A percentile compares a stretch with the other conserved stretches of the same genome.
phyloP scores from a whole-genome alignment of 2,888 invertebrate genomes.

The Acrobasis repandana region DNA sequence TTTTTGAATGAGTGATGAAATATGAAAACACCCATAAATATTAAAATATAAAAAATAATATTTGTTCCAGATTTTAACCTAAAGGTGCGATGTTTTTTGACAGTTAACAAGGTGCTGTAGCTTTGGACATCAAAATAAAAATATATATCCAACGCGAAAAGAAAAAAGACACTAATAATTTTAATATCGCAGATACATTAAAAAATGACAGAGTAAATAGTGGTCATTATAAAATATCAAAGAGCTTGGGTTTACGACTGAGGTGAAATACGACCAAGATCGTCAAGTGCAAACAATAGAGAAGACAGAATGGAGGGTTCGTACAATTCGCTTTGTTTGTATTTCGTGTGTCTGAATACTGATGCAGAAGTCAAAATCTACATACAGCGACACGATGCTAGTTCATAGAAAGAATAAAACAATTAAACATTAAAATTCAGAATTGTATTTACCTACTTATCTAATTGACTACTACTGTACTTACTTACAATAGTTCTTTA shows the following conservation, averaged over 20 bases:
- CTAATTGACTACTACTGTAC: no score
- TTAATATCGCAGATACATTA: constrained; percentile 28
- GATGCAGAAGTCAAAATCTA: no score
- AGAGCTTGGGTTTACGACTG: constrained; percentile 32
- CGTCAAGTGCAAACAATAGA: background rate
- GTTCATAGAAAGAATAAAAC: no score
- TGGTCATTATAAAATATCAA: constrained; percentile 37
- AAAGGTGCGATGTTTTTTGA: background rate
- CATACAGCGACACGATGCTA: no score
- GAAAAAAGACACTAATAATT: constrained; percentile 21
- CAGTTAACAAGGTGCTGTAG: background rate
- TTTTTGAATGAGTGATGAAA: no score
- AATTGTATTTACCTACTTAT: no score
- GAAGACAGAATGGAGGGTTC: background rate
- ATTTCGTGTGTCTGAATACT: no score
- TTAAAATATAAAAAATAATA: background rate
- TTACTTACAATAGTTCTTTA: no score
- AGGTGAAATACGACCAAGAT: constrained; percentile 34
- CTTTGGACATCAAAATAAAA: background rate
- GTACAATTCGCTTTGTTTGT: no score
- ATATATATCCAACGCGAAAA: constrained; percentile 6
- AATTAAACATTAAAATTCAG: no score
- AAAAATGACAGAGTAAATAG: constrained; percentile 30
- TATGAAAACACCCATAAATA: background rate
- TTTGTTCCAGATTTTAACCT: background rate